phyloP scores from a whole-genome alignment of 2,888 invertebrate genomes.

The Erynnis tages region DNA sequence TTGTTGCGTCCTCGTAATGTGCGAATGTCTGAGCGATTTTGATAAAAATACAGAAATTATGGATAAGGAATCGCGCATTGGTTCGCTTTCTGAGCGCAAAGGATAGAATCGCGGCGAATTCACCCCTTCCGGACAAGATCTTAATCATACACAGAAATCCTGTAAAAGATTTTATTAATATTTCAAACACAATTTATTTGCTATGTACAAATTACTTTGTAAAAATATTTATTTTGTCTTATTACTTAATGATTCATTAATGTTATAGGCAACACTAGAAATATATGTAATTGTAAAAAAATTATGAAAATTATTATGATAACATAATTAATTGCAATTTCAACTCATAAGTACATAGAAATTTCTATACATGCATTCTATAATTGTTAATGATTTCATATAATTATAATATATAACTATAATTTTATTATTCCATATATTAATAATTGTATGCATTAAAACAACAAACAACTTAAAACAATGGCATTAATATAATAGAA shows the following conservation, averaged over 20 bases:
- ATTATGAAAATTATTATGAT: conserved; percentile 65
- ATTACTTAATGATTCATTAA: conserved; percentile 76
- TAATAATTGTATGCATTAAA: conserved; percentile 30
- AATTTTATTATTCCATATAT: conserved; percentile 21
- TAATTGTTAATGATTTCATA: conserved; percentile 11
- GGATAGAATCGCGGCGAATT: too few species aligned
- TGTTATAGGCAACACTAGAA: conserved; percentile 76
- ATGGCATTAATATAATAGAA: conserved; percentile 38
- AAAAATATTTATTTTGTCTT: conserved; percentile 81
- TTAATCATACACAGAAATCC: conserved; percentile 35
- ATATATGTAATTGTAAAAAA: conserved; percentile 61
- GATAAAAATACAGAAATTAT: too few species aligned
- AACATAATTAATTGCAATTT: conserved; percentile 70
- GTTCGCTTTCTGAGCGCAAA: too few species aligned
- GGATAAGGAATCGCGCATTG: too few species aligned
- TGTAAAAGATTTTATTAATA: conserved; percentile 80
- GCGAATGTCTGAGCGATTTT: too few species aligned
- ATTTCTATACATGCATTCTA: conserved; percentile 53
- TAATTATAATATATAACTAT: conserved; percentile 25
- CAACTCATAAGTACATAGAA: conserved; percentile 72
- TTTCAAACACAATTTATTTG: conserved; percentile 73
- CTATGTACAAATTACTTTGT: conserved; percentile 81
- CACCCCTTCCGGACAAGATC: too few species aligned
- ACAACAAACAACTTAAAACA: conserved; percentile 51
- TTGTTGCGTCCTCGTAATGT: too few species aligned